Evolutionary conservation across 2,113 vertebrate species (phyloP).

Genomic region (Apistogramma diplotaenia): DNA sequence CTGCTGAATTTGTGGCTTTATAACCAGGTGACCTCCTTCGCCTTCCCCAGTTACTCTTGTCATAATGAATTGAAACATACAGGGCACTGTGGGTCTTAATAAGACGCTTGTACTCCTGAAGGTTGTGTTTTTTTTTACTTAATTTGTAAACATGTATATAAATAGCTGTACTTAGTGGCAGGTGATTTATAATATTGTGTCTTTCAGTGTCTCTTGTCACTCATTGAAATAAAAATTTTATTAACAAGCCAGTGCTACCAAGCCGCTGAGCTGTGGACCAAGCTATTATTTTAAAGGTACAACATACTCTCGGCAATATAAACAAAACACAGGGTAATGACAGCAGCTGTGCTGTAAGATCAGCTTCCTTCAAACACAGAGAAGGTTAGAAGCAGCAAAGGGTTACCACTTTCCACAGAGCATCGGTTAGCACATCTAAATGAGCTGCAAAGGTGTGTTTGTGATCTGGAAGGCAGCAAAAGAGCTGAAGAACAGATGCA

Average conservation of each 20-base stretch:
- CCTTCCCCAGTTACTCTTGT: not conserved
- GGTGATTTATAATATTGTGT: not conserved
- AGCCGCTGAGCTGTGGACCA: not conserved
- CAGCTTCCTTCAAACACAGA: not conserved
- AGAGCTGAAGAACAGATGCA: not conserved
- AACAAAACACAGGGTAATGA: not conserved
- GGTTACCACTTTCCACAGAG: not conserved
- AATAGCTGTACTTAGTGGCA: not conserved
- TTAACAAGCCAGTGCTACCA: not conserved
- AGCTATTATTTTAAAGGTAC: not conserved
- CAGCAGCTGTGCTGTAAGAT: not conserved
- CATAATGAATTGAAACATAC: too few species aligned
- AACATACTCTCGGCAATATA: not conserved
- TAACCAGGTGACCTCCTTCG: not conserved
- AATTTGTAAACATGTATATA: not conserved
- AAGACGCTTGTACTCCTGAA: not conserved
- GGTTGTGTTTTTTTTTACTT: not conserved
- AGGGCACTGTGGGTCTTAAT: too few species aligned
- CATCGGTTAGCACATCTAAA: not conserved
- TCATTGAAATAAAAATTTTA: not conserved
- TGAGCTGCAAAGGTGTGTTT: not conserved
- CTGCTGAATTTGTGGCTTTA: not conserved
- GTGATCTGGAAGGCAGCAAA: not conserved
- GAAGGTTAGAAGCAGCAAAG: not conserved
- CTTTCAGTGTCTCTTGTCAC: too few species aligned